Evolutionary conservation across 2,113 vertebrate genomes (phyloP).

Genomic region (Marmota flaviventris): DNA sequence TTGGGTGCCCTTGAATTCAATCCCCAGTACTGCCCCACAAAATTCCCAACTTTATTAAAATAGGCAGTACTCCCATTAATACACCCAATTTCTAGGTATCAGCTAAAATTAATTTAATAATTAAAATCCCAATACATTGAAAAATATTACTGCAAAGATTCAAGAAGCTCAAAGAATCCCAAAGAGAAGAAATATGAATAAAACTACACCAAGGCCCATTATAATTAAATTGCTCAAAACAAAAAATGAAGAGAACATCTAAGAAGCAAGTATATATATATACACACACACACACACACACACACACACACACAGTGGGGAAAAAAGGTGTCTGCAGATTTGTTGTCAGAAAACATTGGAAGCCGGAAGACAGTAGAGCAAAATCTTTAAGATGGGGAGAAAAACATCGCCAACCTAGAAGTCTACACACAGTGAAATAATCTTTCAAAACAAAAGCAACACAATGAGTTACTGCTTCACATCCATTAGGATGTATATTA

Average conservation of each 20-base stretch:
- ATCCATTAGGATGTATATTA: background rate
- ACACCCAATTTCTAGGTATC: background rate
- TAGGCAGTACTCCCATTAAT: background rate
- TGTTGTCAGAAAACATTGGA: background rate
- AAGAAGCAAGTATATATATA: background rate
- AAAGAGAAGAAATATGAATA: background rate
- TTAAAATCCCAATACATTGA: background rate
- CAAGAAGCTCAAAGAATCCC: background rate
- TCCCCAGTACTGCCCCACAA: too few species aligned
- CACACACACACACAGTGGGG: too few species aligned
- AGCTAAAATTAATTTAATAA: background rate
- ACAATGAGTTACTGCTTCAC: background rate
- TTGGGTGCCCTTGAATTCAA: too few species aligned
- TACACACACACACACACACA: too few species aligned
- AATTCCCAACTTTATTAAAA: background rate
- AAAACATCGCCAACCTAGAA: background rate
- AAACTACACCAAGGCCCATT: background rate
- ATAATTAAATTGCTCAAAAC: background rate
- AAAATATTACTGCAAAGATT: slow-evolving; percentile 38
- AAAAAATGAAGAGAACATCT: background rate
- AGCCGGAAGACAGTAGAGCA: background rate
- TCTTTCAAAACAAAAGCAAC: background rate
- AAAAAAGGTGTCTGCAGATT: background rate
- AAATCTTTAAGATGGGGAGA: background rate
- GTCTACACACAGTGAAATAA: background rate